A percentile compares a stretch with the other conserved stretches of the same genome.
Evolutionary conservation across 2,113 vertebrate genomes (phyloP).

Genomic region (Urocynchramus pylzowi): DNA sequence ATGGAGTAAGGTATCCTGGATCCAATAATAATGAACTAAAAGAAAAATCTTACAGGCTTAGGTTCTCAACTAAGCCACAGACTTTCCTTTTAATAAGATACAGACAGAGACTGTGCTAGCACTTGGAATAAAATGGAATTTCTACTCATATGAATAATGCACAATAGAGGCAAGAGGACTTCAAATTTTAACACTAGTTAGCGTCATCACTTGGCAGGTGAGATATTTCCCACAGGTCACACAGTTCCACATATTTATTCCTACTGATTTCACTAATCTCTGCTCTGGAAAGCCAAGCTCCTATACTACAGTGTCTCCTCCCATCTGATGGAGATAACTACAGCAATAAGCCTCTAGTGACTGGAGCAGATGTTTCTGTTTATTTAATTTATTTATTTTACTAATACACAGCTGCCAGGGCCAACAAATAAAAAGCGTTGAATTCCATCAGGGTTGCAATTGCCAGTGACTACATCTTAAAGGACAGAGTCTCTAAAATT

Average conservation of each 20-base stretch:
- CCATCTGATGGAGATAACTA: neutral
- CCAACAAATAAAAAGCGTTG: neutral
- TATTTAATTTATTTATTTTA: constrained; percentile 62
- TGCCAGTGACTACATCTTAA: neutral
- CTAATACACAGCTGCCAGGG: constrained; percentile 26
- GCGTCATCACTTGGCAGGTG: neutral
- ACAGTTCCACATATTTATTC: constrained; percentile 22
- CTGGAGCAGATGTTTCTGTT: constrained; percentile 51
- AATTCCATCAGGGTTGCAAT: neutral
- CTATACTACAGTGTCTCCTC: neutral
- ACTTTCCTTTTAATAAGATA: neutral
- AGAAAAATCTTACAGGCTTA: neutral
- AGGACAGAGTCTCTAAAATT: neutral
- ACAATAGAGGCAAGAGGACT: constrained; percentile 1
- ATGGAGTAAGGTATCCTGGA: neutral
- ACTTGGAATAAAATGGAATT: neutral
- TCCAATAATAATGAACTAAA: neutral
- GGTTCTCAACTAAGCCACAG: neutral
- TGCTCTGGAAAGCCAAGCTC: neutral
- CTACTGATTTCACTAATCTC: constrained; percentile 33
- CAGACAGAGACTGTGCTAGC: neutral
- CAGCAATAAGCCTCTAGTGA: constrained; percentile 29
- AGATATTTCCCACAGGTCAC: neutral
- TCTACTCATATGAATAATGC: neutral
- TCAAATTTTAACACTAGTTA: neutral